Evolutionary conservation across 2,113 vertebrate species (phyloP).

Genomic region (Zosterops lateralis): DNA sequence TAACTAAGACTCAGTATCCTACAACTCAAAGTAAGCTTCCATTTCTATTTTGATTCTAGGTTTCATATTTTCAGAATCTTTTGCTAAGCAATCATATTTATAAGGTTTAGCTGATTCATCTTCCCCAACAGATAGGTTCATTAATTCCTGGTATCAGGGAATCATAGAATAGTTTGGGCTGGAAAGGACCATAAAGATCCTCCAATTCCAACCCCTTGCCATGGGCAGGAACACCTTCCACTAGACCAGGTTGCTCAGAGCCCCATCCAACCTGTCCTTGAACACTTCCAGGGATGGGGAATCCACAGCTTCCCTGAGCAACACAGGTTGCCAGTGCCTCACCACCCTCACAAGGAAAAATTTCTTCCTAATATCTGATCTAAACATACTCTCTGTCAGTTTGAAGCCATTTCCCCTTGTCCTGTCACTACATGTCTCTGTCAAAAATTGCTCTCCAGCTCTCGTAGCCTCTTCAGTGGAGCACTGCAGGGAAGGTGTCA

Average conservation of each 20-base stretch:
- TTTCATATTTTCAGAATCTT: too few species aligned
- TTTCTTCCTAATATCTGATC: neutral
- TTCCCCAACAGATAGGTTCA: neutral
- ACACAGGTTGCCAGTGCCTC: neutral
- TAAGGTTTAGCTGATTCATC: too few species aligned
- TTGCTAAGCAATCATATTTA: too few species aligned
- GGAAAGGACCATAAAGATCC: neutral
- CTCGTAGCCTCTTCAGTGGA: neutral
- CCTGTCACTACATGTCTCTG: neutral
- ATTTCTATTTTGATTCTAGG: too few species aligned
- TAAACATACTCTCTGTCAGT: neutral
- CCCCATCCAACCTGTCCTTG: fast-evolving
- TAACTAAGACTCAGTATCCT: too few species aligned
- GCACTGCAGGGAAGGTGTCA: neutral
- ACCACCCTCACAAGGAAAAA: neutral
- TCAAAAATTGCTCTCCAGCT: neutral
- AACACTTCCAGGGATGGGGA: fast-evolving
- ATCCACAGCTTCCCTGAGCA: neutral
- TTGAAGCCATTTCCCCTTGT: neutral
- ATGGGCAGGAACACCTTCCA: neutral
- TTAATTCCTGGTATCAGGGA: neutral
- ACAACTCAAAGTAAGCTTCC: too few species aligned
- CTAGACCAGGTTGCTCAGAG: neutral
- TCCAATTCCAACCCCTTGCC: fast-evolving
- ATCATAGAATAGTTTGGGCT: neutral